A percentile compares a stretch with the other conserved stretches of the same genome.
These are phyloP conservation scores for Turritopsis dohrnii DNA, from an alignment of 30 jellyfish, hydroid and myxozoan genomes.

Conservation along the genomic window DNA sequence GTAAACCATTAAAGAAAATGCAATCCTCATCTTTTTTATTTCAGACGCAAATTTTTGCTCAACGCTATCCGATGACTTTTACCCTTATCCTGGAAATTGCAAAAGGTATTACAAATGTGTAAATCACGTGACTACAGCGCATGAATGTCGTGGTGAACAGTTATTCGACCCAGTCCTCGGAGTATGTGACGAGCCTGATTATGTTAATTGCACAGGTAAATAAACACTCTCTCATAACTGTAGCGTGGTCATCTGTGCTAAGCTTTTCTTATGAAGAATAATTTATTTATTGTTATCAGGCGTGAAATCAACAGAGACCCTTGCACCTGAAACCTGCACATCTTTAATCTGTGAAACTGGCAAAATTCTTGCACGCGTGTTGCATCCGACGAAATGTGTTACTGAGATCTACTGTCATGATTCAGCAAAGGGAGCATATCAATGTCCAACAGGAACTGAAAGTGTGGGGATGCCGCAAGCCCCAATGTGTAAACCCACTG, in stretches of 20 bases:
- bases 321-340: neutral
- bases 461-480: neutral
- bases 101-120: neutral
- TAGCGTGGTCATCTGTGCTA: too few species aligned
- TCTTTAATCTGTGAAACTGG: neutral
- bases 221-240: neutral
- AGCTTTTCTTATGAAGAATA: neutral
- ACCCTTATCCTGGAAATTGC: constrained; percentile 5
- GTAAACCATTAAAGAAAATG: too few species aligned
- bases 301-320: neutral
- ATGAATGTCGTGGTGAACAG: constrained; percentile 8
- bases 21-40: too few species aligned
- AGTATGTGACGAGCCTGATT: neutral
- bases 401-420: neutral
- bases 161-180: neutral
- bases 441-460: constrained; percentile 7
- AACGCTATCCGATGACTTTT: neutral
- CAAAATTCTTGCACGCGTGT: neutral
- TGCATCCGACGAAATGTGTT: neutral
- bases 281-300: neutral
- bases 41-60: neutral
- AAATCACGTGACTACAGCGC: neutral
- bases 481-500: constrained; percentile 13
- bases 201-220: constrained; percentile 1
- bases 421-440: neutral